Evolutionary conservation across 2,113 vertebrate genomes (phyloP).

Genomic region (Chrysochloris asiatica): DNA sequence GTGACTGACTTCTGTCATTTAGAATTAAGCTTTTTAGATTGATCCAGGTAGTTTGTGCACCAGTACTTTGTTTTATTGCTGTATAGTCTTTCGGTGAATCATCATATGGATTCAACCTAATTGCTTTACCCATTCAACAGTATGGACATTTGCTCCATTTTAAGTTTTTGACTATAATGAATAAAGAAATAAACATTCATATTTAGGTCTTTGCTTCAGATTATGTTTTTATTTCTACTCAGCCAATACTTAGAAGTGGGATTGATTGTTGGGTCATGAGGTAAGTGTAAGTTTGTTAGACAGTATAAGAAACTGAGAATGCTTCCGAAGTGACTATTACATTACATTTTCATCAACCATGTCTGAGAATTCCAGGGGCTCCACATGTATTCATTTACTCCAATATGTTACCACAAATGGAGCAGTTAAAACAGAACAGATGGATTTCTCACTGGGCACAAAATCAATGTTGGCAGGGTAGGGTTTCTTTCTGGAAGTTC

Average conservation of each 20-base stretch:
- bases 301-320: not conserved
- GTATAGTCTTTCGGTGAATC: not conserved
- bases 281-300: not conserved
- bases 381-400: not conserved
- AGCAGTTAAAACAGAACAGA: not conserved
- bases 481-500: not conserved
- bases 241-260: not conserved
- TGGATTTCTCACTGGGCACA: not conserved
- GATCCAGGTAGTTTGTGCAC: not conserved
- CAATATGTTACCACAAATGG: not conserved
- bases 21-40: not conserved
- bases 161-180: not conserved
- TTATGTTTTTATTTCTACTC: not conserved
- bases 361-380: not conserved
- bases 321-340: not conserved
- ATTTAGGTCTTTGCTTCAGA: not conserved
- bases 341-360: not conserved
- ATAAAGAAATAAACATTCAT: not conserved
- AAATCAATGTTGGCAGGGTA: not conserved
- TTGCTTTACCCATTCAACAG: not conserved
- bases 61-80: not conserved
- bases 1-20: not conserved
- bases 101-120: not conserved
- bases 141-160: not conserved
- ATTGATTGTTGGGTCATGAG: not conserved